Percentiles rank a stretch among this genome's conserved stretches.
Evolutionary conservation across 2,113 vertebrate species (phyloP).

Genomic region (Perca schrenkii): DNA sequence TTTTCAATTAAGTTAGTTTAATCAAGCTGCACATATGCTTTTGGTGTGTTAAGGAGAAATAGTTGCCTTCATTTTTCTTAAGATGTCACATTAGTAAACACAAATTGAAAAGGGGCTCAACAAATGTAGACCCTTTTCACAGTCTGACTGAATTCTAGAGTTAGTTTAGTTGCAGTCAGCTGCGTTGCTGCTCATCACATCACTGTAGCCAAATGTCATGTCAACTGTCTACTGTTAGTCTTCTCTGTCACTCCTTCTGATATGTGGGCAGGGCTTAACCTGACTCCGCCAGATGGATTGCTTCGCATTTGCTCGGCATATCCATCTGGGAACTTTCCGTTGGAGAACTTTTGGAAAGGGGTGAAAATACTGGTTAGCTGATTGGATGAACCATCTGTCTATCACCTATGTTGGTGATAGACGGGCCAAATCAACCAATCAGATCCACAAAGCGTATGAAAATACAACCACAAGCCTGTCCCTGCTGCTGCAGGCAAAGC

Average conservation of each 20-base stretch:
- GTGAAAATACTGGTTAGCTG: too few species aligned
- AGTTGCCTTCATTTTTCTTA: background rate
- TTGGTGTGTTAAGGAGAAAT: background rate
- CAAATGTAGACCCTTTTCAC: background rate
- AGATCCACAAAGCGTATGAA: too few species aligned
- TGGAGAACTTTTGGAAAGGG: too few species aligned
- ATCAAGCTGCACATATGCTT: background rate
- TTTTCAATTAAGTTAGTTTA: conserved; percentile 15
- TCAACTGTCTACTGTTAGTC: background rate
- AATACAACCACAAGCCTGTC: too few species aligned
- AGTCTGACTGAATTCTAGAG: background rate
- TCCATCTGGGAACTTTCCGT: too few species aligned
- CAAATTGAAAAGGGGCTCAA: background rate
- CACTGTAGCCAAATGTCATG: background rate
- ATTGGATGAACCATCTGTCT: too few species aligned
- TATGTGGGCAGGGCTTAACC: background rate
- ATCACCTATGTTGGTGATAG: too few species aligned
- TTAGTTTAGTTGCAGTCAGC: background rate
- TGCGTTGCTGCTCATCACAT: background rate
- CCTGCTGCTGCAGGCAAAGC: too few species aligned
- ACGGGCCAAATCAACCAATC: too few species aligned
- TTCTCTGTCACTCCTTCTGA: conserved; percentile 22
- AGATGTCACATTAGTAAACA: background rate
- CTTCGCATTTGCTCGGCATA: too few species aligned
- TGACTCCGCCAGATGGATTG: too few species aligned